Evolutionary conservation across 2,797 vertebrate species (phyloP).

Genomic region (Merluccius polli): DNA sequence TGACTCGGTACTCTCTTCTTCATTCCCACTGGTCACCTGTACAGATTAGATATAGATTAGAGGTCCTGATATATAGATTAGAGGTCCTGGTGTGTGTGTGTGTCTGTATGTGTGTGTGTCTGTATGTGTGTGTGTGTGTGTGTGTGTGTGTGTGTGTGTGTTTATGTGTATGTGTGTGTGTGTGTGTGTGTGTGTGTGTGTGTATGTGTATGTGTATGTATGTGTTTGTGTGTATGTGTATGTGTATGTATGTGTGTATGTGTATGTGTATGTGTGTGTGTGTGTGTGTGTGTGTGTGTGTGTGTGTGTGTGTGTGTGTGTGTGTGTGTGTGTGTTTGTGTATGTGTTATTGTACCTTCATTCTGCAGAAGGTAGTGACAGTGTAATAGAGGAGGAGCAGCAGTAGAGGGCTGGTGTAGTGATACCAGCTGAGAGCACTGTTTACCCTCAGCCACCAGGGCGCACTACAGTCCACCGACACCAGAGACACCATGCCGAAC

Average conservation of each 20-base stretch:
- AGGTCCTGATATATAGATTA: too few species aligned
- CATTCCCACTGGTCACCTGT: constrained; percentile 64
- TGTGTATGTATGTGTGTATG: neutral
- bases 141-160: too few species aligned
- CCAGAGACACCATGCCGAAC: constrained; percentile 84
- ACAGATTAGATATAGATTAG: neutral
- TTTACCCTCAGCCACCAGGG: constrained; percentile 89
- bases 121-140: too few species aligned
- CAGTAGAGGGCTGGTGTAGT: constrained; percentile 83
- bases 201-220: too few species aligned
- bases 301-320: constrained; percentile 2
- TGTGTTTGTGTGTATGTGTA: too few species aligned
- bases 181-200: too few species aligned
- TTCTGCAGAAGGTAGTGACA: constrained; percentile 75
- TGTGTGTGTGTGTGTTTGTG: neutral
- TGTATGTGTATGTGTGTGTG: neutral
- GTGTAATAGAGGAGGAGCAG: constrained; percentile 88
- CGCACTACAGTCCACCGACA: constrained; percentile 80
- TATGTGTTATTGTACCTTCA: constrained; percentile 37
- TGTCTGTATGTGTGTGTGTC: too few species aligned
- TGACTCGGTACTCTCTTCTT: neutral
- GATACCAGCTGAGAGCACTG: constrained; percentile 79
- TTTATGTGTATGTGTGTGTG: too few species aligned
- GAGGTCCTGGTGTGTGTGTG: too few species aligned
- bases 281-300: neutral